Conservation (phyloP, 2,113 vertebrate species). For the Pedionomus torquatus region DNA sequence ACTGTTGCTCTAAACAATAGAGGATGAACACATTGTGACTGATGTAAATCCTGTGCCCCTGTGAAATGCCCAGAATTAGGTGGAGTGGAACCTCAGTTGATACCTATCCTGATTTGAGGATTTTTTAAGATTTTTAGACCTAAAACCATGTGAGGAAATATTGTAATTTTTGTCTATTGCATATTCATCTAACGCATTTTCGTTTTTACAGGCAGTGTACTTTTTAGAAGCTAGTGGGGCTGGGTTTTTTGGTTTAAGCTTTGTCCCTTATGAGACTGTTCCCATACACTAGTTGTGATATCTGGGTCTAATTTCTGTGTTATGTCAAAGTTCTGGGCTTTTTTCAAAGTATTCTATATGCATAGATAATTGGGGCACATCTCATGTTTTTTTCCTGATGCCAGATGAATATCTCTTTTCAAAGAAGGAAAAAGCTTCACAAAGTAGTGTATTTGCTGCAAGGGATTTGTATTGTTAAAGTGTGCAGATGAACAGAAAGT, state of each 20-base stretch:
- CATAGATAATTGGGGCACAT: neutral
- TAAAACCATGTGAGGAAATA: neutral
- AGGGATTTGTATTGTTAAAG: neutral
- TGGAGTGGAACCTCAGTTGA: neutral
- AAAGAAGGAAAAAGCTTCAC: neutral
- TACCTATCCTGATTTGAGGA: neutral
- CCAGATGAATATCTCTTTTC: neutral
- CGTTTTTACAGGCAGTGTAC: neutral
- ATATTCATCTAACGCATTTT: neutral
- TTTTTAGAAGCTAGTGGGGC: neutral
- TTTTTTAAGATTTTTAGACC: neutral
- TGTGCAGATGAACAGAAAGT: neutral
- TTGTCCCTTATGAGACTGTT: neutral
- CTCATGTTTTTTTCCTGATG: neutral
- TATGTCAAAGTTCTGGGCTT: neutral
- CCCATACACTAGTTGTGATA: neutral
- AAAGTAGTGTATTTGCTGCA: neutral
- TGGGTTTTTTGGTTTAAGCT: neutral
- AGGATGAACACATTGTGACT: neutral
- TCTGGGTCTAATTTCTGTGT: conserved; percentile 4
- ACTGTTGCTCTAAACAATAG: neutral
- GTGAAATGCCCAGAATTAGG: neutral
- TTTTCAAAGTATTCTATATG: neutral
- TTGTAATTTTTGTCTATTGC: neutral
- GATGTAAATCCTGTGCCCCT: neutral